Percentiles rank a stretch among this genome's conserved stretches.
Evolutionary conservation across 2,113 vertebrate genomes (phyloP).

Genomic region (Sardina pilchardus): DNA sequence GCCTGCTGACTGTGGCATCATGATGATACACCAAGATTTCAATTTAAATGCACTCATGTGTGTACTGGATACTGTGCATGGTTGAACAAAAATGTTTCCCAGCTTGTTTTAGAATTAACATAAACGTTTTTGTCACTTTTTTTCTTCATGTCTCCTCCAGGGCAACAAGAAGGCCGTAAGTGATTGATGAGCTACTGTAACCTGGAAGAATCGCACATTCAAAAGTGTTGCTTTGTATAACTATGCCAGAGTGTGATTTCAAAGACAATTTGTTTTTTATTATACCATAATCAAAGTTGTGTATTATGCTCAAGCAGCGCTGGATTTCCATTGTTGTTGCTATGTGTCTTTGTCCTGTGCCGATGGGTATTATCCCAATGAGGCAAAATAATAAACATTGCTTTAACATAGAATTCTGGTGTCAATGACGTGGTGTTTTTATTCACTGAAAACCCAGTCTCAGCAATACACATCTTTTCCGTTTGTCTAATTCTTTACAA

Average conservation of each 20-base stretch:
- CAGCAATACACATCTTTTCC: no score
- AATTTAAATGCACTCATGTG: no score
- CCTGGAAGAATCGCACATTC: not conserved
- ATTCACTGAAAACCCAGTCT: not conserved
- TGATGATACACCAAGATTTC: no score
- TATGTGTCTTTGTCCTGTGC: not conserved
- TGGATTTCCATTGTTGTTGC: not conserved
- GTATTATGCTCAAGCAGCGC: not conserved
- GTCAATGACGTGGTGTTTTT: not conserved
- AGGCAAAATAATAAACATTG: not conserved
- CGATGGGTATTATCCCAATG: not conserved
- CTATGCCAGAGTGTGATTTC: not conserved
- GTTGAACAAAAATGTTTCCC: no score
- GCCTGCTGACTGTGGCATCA: no score
- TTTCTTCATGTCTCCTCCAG: not conserved
- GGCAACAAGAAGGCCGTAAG: not conserved
- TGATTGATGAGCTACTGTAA: not conserved
- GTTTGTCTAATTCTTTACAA: not conserved
- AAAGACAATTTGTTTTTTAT: not conserved
- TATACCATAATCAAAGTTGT: no score
- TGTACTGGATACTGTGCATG: no score
- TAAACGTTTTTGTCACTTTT: not conserved
- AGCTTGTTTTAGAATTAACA: no score
- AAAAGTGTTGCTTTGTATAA: not conserved
- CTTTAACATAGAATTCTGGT: not conserved